Base-by-base conservation (phyloP, 1,140 invertebrate species). In the Linepithema humile region DNA sequence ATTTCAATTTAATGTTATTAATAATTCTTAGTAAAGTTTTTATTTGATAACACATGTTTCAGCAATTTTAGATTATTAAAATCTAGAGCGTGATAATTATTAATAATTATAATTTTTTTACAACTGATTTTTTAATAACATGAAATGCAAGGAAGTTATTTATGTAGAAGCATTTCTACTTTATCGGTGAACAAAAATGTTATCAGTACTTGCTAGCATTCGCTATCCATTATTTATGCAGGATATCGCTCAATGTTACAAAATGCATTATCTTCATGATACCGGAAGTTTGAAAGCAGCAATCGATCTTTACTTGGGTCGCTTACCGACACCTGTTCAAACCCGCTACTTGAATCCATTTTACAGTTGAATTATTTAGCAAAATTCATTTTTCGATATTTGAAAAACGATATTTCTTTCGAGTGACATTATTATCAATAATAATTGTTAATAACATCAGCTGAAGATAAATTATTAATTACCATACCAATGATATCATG, bases 121-220 rank as follows among this genome's bases (percentile, higher is more conserved):
- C 26, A 50, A 45, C 2, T 57, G 20, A 26, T 57, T 12, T 6
- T 20, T 45, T 29, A 67, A 0, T 67, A 3, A 5, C 7, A 29
- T 32, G 5, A 50, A 15, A 67, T 9, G 17, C 26, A 40, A 43
- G 29, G 17, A 12, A 7, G 43, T 20, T 57, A 40, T 43, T 12
- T 35, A 7, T 5, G 10, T 20, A 5, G 6, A 5, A 3, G 15
- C 20, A 7, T 2, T 40, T 69, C 45, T 69, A 40, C 23, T 6
- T 78, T 78, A 78, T 69, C 74, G 29, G 45, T 67, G 6, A 67
- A 38, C 17, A 67, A n/a, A 65, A 65, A 12, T 5, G 3, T 40
- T 40, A 62, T 17, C 26, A 50, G 1, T 23, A 29, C 2, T 26
- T 59, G 7, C 6, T 15, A 74, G 17, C 7, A 62, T 20, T 45